Conservation (phyloP, 2,113 vertebrate species). For the Tragelaphus imberbis region DNA sequence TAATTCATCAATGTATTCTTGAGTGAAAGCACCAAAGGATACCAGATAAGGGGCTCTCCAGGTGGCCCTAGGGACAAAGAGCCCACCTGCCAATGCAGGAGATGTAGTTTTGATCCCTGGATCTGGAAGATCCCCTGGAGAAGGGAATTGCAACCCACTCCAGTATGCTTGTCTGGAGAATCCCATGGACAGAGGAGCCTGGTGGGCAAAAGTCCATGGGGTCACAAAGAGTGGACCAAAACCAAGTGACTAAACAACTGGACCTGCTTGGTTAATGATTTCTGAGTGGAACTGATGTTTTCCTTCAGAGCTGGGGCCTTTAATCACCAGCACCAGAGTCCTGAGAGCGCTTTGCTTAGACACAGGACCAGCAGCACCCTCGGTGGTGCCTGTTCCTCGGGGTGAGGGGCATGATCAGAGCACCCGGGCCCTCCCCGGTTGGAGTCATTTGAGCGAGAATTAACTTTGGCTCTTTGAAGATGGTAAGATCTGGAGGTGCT, state of each 20-base stretch:
- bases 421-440: accelerated
- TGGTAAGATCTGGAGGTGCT: accelerated
- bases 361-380: accelerated
- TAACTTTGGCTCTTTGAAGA: no score
- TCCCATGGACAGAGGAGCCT: neutral
- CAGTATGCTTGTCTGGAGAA: neutral
- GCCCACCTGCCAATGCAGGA: neutral
- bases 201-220: accelerated
- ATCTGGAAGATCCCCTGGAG: neutral
- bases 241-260: neutral
- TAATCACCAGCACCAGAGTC: accelerated
- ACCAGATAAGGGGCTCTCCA: no score
- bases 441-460: no score
- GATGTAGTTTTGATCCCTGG: neutral
- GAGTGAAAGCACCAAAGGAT: no score
- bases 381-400: accelerated
- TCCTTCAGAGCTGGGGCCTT: neutral
- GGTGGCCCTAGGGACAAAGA: no score
- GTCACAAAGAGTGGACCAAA: neutral
- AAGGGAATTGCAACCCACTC: neutral
- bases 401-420: accelerated
- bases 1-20: no score
- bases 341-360: neutral
- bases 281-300: neutral
- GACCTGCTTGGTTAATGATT: neutral